Evolutionary conservation across 2,888 invertebrate species (phyloP), one percentile per base, ranked within the genome.

Genomic region (Lysandra bellargus): DNA sequence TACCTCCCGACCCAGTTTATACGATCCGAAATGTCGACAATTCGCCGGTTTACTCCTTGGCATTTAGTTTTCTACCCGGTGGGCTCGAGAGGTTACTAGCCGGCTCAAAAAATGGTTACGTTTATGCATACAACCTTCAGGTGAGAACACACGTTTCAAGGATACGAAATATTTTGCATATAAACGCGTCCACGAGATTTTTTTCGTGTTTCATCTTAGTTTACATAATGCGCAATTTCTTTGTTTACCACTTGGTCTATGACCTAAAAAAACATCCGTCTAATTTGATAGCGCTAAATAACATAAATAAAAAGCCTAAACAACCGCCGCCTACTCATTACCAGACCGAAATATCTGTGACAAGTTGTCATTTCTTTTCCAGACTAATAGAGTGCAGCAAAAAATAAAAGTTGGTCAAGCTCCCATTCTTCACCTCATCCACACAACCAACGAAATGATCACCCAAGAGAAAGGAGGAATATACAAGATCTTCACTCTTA

Each of bases 51-150:
- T 96, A 97, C 88, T 96, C 96, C 83, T 87, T 97, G 84, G 96
- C 96, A 84, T 97, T 97, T 87, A 96, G 96, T 88, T 95, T 94
- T 88, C 89, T 94, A 85, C 92, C 92, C 83, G 95, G 95, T 82
- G 95, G 95, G 84, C 95, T 95, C 83, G 95, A 96, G 86, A 94
- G 95, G 87, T 93, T 98, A 85, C 95, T 97, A 87, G 97, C 97
- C 85, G 97, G 97, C 81, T 96, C 97, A 57, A 95, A 96, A 87
- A 96, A 95, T 88, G 98, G 98, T 84, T 96, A 95, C 86, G 95
- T 97, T 84, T 96, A 97, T 90, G 95, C 97, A 87, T 98, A 97
- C 97, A 96, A 97, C 93, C 95, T 98, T 88, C 96, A 96, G 95
- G 97, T 97, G 92, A 92, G 92, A 85, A 87, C 85, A 86, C 82